Base-by-base conservation (phyloP, 30 jellyfish, hydroid and myxozoan species). In the Aurelia aurita complex sp. Pacific region DNA sequence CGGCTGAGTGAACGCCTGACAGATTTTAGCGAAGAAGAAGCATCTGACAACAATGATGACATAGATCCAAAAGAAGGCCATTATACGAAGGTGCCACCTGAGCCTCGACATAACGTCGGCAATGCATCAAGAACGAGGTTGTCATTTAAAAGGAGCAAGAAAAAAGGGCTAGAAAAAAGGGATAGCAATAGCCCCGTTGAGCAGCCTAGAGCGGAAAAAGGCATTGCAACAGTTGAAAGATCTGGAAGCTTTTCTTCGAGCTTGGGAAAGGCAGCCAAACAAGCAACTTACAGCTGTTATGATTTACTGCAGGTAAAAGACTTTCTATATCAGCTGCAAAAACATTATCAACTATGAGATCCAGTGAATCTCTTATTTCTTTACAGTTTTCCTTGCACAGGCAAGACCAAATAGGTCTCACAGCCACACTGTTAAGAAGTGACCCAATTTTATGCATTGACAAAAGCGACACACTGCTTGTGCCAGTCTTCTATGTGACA, bases 61-160 rank as follows among this genome's bases (percentile, higher is more conserved):
- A 12, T 83, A 36, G 46, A 50, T 8, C 87, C 85, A 3, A 52
- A 14, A 29, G 93, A 84, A 57, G 82, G 87, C 36, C 82, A 84
- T 73, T 84, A 53, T 36, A 64, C 87, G 35, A 74, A 66, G 52
- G 93, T 61, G 19, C 76, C 77, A 10, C 81, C 73, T 10, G 93
- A 84, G 69, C 67, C 76, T 17, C 77, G 85, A 50, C 5, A 68
- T 11, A 15, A 35, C 4, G 55, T 38, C 35, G 43, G 15, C 7
- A 64, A 64, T 57, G 34, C 34, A 23, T 16, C 77, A 2, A 74
- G 46, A 51, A 7, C 87, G 34, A 73, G 67, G 73, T 65, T 84
- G 83, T 67, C 87, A 51, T 84, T 74, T 19, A 59, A 63, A 35
- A 53, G 68, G 18, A 54, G 87, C 4, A 73, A 65, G 72, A 84